Percentiles rank a stretch among this genome's conserved stretches.
These are phyloP conservation scores for Drosophila willistoni DNA, from an alignment of 1,140 invertebrate genomes.

Conservation along the genomic window DNA sequence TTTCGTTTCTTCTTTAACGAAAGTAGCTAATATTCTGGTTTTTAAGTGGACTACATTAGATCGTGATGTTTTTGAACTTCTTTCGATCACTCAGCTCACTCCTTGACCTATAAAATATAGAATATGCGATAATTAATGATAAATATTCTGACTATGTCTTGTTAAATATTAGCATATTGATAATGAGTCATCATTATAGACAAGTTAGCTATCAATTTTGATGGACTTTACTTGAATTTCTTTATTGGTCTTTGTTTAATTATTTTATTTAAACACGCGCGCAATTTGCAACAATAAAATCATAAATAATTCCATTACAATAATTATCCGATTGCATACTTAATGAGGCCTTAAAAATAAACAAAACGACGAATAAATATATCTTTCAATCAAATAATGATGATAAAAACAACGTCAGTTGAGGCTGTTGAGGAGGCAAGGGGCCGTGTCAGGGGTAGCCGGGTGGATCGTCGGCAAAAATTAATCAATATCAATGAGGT, in stretches of 20 bases:
- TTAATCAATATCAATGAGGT: constrained; percentile 69
- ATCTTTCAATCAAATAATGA: constrained; percentile 34
- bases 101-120: constrained; percentile 8
- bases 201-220: background rate
- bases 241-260: constrained; percentile 4
- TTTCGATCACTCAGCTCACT: background rate
- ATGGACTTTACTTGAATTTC: constrained; percentile 1
- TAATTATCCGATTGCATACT: constrained; percentile 67
- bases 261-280: constrained; percentile 41
- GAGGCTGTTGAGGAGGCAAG: background rate
- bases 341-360: constrained; percentile 50
- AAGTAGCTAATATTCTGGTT: background rate
- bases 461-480: constrained; percentile 19
- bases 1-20: background rate
- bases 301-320: constrained; percentile 77
- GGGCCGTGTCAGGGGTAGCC: background rate
- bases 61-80: background rate
- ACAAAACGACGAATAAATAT: constrained; percentile 20
- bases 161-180: constrained; percentile 4
- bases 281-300: constrained; percentile 65
- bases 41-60: background rate
- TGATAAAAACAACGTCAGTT: constrained; percentile 11
- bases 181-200: background rate
- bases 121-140: constrained; percentile 2
- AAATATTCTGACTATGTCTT: background rate